Conservation (phyloP, 2,797 vertebrate genomes). For the Onychomys torridus region DNA sequence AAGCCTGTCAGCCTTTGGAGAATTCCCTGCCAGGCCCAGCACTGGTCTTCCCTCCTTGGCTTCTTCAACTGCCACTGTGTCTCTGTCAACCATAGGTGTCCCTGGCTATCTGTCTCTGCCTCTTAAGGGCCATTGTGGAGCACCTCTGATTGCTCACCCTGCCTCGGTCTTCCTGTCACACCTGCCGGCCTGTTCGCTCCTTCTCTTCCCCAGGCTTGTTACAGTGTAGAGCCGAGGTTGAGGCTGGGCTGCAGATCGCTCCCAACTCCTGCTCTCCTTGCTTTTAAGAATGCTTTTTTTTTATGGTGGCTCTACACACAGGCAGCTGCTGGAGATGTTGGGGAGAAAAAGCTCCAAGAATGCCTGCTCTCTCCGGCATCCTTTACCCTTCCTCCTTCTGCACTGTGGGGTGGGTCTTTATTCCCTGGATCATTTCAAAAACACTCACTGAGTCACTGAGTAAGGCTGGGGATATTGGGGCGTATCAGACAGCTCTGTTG, state of each 20-base stretch:
- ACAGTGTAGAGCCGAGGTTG: not conserved
- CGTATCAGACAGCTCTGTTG: not conserved
- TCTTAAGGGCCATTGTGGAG: not conserved
- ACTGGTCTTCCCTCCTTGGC: conserved; percentile 66
- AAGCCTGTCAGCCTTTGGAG: conserved; percentile 80
- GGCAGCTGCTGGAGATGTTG: conserved; percentile 84
- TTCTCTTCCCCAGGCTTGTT: not conserved
- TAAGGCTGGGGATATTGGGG: not conserved
- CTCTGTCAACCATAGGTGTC: not conserved
- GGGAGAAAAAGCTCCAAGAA: conserved; percentile 71
- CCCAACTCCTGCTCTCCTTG: conserved; percentile 76
- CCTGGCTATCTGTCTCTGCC: not conserved
- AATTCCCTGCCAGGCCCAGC: conserved; percentile 75
- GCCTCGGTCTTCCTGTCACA: not conserved
- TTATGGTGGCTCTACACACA: conserved; percentile 85
- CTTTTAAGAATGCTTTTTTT: conserved; percentile 88
- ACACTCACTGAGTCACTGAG: not conserved
- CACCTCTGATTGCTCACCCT: not conserved
- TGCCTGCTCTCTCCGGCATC: conserved; percentile 79
- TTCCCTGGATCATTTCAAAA: conserved; percentile 60
- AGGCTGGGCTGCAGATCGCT: conserved; percentile 79
- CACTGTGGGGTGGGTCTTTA: conserved; percentile 81
- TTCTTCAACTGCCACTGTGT: conserved; percentile 23
- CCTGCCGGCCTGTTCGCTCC: not conserved
- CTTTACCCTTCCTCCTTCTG: conserved; percentile 66